These are phyloP conservation scores for Alligator sinensis DNA, from an alignment of 2,113 vertebrate species.

Conservation along the genomic window DNA sequence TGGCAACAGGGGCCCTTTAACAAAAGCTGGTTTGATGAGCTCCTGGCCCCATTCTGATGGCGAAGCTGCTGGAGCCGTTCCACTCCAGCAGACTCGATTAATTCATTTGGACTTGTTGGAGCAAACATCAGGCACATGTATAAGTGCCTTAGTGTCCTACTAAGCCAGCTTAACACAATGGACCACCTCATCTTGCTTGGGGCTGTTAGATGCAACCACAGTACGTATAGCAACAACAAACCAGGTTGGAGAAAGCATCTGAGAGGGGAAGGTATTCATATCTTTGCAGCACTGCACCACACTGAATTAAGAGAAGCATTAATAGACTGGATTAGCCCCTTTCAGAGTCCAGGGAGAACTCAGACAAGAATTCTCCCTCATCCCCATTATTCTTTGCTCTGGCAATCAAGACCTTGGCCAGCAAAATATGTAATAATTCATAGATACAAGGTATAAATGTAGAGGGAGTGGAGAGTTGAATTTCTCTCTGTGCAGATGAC, in stretches of 20 bases:
- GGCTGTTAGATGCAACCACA: accelerated
- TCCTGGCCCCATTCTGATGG: too few relatives aligned
- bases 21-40: too few relatives aligned
- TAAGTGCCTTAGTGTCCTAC: too few relatives aligned
- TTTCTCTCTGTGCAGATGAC: constrained; percentile 56
- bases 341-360: not conserved
- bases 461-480: constrained; percentile 48
- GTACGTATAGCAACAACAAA: not conserved
- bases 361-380: not conserved
- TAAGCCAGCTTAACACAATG: too few relatives aligned
- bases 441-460: constrained; percentile 33
- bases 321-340: not conserved
- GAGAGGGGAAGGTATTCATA: not conserved
- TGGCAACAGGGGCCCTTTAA: too few relatives aligned
- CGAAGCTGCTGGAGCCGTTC: too few relatives aligned
- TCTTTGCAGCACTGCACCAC: not conserved
- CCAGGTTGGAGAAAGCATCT: not conserved
- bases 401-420: constrained; percentile 58
- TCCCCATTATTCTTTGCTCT: not conserved
- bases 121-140: too few relatives aligned
- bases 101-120: too few relatives aligned
- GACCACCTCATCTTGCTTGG: not conserved
- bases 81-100: too few relatives aligned
- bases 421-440: constrained; percentile 51
- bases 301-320: not conserved